phyloP scores from a whole-genome alignment of 2,797 vertebrate genomes.

The Myotis vivesi region DNA sequence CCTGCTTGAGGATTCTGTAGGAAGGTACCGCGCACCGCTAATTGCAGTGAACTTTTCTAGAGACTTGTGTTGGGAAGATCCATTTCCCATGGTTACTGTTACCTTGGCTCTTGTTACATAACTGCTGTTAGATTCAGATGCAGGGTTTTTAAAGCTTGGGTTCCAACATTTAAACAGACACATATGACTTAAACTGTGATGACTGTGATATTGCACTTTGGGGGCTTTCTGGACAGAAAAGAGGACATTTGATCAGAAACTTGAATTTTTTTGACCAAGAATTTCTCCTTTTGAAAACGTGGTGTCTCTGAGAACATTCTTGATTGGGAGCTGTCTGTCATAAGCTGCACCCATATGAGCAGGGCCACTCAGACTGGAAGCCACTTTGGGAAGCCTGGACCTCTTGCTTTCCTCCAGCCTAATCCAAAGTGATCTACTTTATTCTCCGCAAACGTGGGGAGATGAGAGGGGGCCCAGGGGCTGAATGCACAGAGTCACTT shows the following conservation, averaged over 20 bases:
- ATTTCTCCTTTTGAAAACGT: background rate
- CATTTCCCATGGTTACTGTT: constrained; percentile 60
- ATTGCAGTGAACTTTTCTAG: background rate
- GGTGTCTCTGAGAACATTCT: background rate
- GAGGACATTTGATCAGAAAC: background rate
- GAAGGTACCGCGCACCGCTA: background rate
- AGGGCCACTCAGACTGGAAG: background rate
- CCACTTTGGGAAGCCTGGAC: rapidly evolving
- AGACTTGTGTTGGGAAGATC: background rate
- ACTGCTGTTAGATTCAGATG: background rate
- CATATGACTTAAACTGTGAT: background rate
- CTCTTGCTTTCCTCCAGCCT: rapidly evolving
- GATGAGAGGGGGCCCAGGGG: rapidly evolving
- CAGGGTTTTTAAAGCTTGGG: background rate
- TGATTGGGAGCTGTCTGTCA: rapidly evolving
- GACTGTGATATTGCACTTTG: background rate
- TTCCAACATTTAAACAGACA: background rate
- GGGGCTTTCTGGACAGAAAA: background rate
- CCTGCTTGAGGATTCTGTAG: background rate
- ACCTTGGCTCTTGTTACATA: constrained; percentile 50
- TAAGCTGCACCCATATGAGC: rapidly evolving
- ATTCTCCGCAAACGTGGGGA: background rate
- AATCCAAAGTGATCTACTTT: rapidly evolving
- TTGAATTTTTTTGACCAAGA: background rate
- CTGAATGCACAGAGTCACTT: rapidly evolving